Base-by-base conservation (phyloP, 2,888 invertebrate genomes). In the Ophion ventricosus region DNA sequence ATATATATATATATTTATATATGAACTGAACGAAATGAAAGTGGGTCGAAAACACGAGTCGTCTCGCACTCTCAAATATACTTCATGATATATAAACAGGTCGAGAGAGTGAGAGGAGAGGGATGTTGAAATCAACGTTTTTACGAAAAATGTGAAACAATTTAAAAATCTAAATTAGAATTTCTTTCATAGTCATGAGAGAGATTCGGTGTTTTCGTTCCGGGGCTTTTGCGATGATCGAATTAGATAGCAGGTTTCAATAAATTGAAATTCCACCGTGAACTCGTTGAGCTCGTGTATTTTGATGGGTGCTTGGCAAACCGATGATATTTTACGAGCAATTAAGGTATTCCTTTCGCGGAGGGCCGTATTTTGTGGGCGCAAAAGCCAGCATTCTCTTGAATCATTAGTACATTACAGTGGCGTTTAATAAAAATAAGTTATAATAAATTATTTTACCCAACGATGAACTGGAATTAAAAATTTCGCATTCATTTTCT, bases 1-100 rank as follows among this genome's bases (percentile, higher is more conserved):
- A 29, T 72, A 72, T 72, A 59, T 72, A 26, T 35, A 59, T 63
- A 63, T 63, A 54, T 20, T 26, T 49, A 66, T 66, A 57, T 49
- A 11, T 54, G 26, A 54, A 59, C 35, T n/a, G 59, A 73, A 61
- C 29, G 74, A 73, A 56, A 74, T 43, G 73, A 84, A 84, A 84
- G 66, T 78, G 77, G 84, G 77, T 80, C 81, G 84, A 84, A 84
- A 84, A 84, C 84, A 84, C 77, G 77, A 84, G 84, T 84, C 76
- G 61, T 43, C 67, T 84, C 80, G 84, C 84, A 81, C 84, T 81
- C 84, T 64, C 63, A 67, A 64, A 40, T 54, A 49, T 17, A 49
- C 49, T 20, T 63, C 54, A 5, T 43, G 74, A 7, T 29, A 66
- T 35, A 64, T 56, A 7, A 56, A 25, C 10, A 23, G 40, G 8